Conservation (phyloP, 2,113 vertebrate genomes). For the Cephalopterus ornatus region DNA sequence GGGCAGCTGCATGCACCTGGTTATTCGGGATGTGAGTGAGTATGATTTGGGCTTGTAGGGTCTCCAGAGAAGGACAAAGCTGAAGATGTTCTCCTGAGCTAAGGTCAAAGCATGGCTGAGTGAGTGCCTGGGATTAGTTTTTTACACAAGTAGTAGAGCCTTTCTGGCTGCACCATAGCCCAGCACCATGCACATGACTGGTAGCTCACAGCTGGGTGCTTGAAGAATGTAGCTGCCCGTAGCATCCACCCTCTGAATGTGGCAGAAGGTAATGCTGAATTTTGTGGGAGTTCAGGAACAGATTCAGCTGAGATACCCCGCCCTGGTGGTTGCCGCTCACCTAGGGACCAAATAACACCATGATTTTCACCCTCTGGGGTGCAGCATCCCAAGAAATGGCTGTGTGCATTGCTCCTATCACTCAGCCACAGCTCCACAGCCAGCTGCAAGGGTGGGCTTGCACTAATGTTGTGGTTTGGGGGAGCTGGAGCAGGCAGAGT, state of each 20-base stretch:
- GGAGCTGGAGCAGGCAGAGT: not conserved
- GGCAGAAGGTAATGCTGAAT: not conserved
- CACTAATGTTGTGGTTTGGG: not conserved
- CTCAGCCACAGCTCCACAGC: not conserved
- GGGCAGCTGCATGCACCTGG: not conserved
- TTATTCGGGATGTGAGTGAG: not conserved
- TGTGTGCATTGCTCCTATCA: not conserved
- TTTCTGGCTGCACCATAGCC: not conserved
- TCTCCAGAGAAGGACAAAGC: not conserved
- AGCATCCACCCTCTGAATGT: not conserved
- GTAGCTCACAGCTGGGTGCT: not conserved
- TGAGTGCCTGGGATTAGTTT: not conserved
- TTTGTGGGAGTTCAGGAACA: not conserved
- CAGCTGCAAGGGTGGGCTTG: not conserved
- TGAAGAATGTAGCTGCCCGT: not conserved
- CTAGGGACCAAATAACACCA: not conserved
- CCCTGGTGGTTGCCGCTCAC: not conserved
- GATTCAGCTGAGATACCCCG: not conserved
- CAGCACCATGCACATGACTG: accelerated
- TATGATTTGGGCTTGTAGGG: not conserved
- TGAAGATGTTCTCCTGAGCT: not conserved
- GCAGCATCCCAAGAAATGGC: not conserved
- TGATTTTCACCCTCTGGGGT: not conserved
- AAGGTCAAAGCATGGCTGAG: not conserved
- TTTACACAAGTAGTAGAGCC: not conserved